Conservation (phyloP, 1,140 invertebrate genomes). For the Centruroides vittatus region DNA sequence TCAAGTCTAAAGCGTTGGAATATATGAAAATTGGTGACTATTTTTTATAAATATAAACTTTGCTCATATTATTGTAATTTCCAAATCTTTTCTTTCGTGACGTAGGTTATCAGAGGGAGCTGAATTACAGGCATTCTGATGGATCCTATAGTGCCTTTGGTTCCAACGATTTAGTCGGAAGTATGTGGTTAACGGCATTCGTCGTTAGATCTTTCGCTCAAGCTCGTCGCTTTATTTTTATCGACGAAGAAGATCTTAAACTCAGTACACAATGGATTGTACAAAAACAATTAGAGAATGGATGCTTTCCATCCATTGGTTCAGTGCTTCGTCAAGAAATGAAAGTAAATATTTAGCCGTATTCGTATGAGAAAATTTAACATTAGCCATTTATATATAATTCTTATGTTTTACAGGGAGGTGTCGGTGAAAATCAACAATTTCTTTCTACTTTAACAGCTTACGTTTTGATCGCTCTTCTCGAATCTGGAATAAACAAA, state of each 20-base stretch:
- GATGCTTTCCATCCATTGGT: conserved; percentile 7
- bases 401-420: conserved; percentile 27
- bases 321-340: background rate
- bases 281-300: conserved; percentile 14
- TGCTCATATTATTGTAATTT: background rate
- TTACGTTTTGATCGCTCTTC: conserved; percentile 46
- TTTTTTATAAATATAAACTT: background rate
- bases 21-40: conserved; percentile 48
- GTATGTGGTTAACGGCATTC: conserved; percentile 73
- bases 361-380: no score
- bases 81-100: background rate
- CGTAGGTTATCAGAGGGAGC: conserved; percentile 51
- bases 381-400: background rate
- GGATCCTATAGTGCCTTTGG: conserved; percentile 74
- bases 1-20: conserved; percentile 39
- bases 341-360: no score
- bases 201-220: conserved; percentile 55
- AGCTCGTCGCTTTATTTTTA: conserved; percentile 43
- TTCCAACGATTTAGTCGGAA: conserved; percentile 41
- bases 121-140: conserved; percentile 54
- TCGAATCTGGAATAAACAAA: conserved; percentile 36
- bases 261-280: conserved; percentile 35
- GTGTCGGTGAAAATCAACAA: conserved; percentile 42
- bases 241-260: conserved; percentile 38
- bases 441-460: conserved; percentile 43